Conservation (phyloP, 2,888 invertebrate genomes). For the Cheilosia impressa region DNA sequence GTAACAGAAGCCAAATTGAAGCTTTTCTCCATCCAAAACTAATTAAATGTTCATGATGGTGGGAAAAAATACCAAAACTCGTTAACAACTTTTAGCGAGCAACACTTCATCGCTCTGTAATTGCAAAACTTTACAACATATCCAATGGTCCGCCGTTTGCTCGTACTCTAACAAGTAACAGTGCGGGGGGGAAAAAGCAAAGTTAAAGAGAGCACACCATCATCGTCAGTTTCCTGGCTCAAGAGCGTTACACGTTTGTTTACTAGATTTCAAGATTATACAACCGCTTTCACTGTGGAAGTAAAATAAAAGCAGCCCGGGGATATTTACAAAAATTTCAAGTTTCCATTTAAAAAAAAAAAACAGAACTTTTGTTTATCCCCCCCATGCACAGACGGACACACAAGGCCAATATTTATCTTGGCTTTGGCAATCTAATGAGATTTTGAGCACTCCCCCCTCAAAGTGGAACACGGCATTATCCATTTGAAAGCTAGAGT, state of each 20-base stretch:
- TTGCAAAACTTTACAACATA: slow-evolving; percentile 65
- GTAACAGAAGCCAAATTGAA: slow-evolving; percentile 3
- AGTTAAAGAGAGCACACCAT: slow-evolving; percentile 20
- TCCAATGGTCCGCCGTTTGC: slow-evolving; percentile 1
- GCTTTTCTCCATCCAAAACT: slow-evolving; percentile 12
- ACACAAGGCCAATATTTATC: slow-evolving; percentile 43
- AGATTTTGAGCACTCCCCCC: slow-evolving; percentile 53
- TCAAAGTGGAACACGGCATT: slow-evolving; percentile 55
- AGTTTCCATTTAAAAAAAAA: slow-evolving; percentile 12
- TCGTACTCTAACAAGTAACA: slow-evolving; percentile 34
- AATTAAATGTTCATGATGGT: slow-evolving; percentile 19
- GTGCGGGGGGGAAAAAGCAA: not conserved
- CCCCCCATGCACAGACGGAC: not conserved
- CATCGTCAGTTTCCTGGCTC: slow-evolving; percentile 55
- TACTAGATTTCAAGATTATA: slow-evolving; percentile 60
- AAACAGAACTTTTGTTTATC: slow-evolving; percentile 27
- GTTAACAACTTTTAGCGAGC: slow-evolving; percentile 47
- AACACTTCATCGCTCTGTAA: slow-evolving; percentile 61
- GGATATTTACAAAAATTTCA: slow-evolving; percentile 54
- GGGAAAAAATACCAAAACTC: slow-evolving; percentile 23
- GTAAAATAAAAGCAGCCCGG: slow-evolving; percentile 47
- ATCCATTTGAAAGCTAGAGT: slow-evolving; percentile 54
- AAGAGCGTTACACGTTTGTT: slow-evolving; percentile 65
- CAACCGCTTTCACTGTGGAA: slow-evolving; percentile 68
- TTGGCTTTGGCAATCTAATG: slow-evolving; percentile 56